phyloP scores from a whole-genome alignment of 1,140 invertebrate species.

The Scaptomyza montana region DNA sequence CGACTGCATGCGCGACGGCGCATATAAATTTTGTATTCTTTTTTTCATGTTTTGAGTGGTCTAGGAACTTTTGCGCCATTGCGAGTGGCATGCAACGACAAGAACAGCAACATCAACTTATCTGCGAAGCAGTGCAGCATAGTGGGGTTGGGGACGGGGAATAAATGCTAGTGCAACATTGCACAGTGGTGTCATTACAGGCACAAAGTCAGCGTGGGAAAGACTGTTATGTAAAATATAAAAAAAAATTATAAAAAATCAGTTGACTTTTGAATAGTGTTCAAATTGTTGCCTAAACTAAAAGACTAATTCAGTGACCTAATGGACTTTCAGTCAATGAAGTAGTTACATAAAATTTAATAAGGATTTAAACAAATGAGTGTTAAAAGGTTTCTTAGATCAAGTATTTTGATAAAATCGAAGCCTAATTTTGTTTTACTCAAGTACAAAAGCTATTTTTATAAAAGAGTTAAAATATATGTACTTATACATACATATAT shows the following conservation, averaged over 20 bases:
- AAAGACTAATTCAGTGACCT: no score
- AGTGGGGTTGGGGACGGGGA: not conserved
- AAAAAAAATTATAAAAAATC: constrained; percentile 36
- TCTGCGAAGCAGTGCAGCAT: constrained; percentile 56
- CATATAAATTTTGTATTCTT: constrained; percentile 80
- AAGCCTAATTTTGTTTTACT: no score
- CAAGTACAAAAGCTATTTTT: no score
- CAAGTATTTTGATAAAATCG: no score
- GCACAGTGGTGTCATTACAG: constrained; percentile 61
- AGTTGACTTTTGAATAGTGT: constrained; percentile 14
- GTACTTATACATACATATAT: no score
- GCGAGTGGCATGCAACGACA: constrained; percentile 70
- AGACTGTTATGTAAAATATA: no score
- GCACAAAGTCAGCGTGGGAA: constrained; percentile 20
- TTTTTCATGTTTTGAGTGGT: constrained; percentile 61
- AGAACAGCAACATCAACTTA: constrained; percentile 54
- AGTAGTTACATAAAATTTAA: no score
- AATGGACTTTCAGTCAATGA: no score
- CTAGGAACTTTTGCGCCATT: constrained; percentile 79
- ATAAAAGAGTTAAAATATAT: no score
- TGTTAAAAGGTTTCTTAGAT: no score
- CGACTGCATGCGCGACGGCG: constrained; percentile 77
- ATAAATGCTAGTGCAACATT: constrained; percentile 16
- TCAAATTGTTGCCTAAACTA: not conserved
- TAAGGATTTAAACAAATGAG: no score